Evolutionary conservation across 2,888 invertebrate genomes (phyloP), one percentile per base, ranked within the genome.

Genomic region (Tricholauxania praeusta): DNA sequence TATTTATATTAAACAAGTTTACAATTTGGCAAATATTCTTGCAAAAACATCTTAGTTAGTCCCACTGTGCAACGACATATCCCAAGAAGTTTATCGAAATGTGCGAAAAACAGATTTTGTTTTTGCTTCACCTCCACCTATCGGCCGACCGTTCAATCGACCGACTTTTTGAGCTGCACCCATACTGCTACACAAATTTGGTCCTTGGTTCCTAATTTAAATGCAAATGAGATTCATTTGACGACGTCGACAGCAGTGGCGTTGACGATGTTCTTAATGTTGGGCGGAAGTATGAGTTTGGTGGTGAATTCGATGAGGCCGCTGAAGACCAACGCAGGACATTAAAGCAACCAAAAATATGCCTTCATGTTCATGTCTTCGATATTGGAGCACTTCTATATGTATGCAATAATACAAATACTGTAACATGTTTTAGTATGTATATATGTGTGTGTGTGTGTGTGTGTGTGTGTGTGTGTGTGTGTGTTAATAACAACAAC

Each of bases 181-280:
- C 63, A 17, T 17, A n/a, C 63, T 8, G n/a, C 12, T 17, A 17
- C 7, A 55, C n/a, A 17, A 32, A 28, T 17, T 47, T 72, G 66
- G 52, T 52, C 32, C 68, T 69, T 57, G 81, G 83, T 84, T 85
- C 85, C 87, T 87, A 87, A 87, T 87, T 87, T 87, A 87, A 87
- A 87, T 87, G 87, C 87, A 87, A 87, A 87, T 87, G 87, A 87
- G 87, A 87, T 87, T 86, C 87, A 87, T 87, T 87, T 87, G 86
- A 86, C 86, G 86, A 85, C 85, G 86, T 84, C 84, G 84, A 82
- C 83, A 83, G 83, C 15, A 59, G 39, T 12, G 12, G 22, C 49
- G 68, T 59, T 49, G 64, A 64, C 51, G 28, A 19, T 39, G 39
- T 39, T 39, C 39, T 39, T 39, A 39, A 39, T 4, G 39, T 39